Evolutionary conservation across 1,140 invertebrate species (phyloP).

Genomic region (Ips typographus): DNA sequence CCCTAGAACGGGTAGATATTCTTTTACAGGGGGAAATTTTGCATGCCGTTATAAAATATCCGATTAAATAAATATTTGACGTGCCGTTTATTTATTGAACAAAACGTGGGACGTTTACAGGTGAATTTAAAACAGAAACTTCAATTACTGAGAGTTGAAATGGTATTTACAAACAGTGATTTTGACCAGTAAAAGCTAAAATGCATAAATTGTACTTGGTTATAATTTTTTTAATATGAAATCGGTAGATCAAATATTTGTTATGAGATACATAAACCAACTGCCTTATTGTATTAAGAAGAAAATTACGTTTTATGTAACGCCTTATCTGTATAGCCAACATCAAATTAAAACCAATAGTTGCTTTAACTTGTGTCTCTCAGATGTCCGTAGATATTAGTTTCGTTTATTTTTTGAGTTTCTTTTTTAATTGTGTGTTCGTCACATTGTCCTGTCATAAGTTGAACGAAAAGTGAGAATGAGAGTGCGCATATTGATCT

Average conservation of each 20-base stretch:
- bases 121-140: no score
- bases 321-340: no score
- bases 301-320: no score
- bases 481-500: conserved; percentile 32
- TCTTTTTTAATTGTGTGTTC: conserved; percentile 42
- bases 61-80: conserved; percentile 26
- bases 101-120: no score
- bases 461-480: conserved; percentile 36
- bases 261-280: no score
- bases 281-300: no score
- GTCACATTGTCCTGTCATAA: conserved; percentile 48
- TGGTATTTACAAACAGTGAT: no score
- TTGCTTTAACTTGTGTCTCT: conserved; percentile 52
- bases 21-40: neutral
- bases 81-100: neutral
- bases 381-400: conserved; percentile 52
- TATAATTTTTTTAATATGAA: no score
- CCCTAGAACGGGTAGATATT: conserved; percentile 3
- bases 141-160: no score
- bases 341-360: conserved; percentile 23
- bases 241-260: no score
- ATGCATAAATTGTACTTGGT: no score
- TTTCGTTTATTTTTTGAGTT: conserved; percentile 45
- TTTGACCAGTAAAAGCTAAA: no score
- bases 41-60: conserved; percentile 11